Evolutionary conservation across 37 sponge, comb jelly and placozoan genomes (phyloP), one percentile per base, ranked within the genome.

Genomic region (Aphrocallistes beatrix): DNA sequence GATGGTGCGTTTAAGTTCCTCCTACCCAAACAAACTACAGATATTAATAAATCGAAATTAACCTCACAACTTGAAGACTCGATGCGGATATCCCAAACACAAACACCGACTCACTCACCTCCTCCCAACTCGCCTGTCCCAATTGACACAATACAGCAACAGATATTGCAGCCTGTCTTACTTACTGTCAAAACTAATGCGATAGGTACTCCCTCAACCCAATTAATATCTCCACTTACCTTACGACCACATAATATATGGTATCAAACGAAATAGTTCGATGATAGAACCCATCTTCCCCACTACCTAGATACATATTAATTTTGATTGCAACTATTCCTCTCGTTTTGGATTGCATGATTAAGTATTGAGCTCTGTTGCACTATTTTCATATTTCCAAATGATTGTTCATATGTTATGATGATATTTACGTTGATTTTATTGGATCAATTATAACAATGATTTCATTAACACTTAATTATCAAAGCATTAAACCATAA

Each of bases 161-260:
- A 60, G 34, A 60, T 60, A 21, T 25, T 60, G 34, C 75, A 60
- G n/a, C 75, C 75, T 25, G 75, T 60, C 3, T 19, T 60, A 3
- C 75, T 60, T 32, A 13, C 75, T 19, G 75, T 60, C 21, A 60
- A 60, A 60, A 28, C 75, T 25, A 60, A 60, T 13, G 28, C 25
- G n/a, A n/a, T n/a, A n/a, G n/a, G n/a, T n/a, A n/a, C n/a, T n/a
- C n/a, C n/a, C n/a, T n/a, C n/a, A n/a, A 1, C 75, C 8, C 75
- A 60, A 6, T 25, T 60, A 60, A 60, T 60, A 3, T 60, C 75
- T 25, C 75, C 75, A 60, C 75, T 60, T 28, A 30, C 75, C 34
- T 25, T 60, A 60, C 75, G 75, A 30, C 75, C 75, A 25, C 75
- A 60, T 28, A 60, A 60, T 60, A 30, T 60, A 60, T 60, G 75